These are phyloP conservation scores for Zygaena filipendulae DNA, from an alignment of 2,888 invertebrate species.

Conservation along the genomic window DNA sequence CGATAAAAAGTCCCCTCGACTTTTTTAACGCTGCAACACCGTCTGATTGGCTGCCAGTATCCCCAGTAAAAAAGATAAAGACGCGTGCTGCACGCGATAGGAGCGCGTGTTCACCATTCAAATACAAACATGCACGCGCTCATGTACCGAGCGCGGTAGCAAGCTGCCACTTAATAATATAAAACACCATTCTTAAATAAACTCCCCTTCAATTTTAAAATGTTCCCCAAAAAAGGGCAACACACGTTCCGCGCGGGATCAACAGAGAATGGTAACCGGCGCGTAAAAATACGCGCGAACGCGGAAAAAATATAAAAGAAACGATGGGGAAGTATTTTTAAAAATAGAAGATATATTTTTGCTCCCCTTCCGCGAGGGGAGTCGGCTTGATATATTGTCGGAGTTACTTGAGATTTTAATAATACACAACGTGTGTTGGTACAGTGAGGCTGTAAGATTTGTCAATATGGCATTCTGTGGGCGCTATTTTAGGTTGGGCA, in stretches of 20 bases:
- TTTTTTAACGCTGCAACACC: slow-evolving; percentile 39
- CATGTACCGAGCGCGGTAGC: slow-evolving; percentile 31
- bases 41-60: slow-evolving; percentile 42
- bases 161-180: slow-evolving; percentile 58
- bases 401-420: slow-evolving; percentile 66
- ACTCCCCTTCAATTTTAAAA: slow-evolving; percentile 17
- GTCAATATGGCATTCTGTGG: slow-evolving; percentile 60
- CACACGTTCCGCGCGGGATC: slow-evolving; percentile 20
- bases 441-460: slow-evolving; percentile 63
- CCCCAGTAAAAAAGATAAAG: slow-evolving; percentile 59
- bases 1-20: slow-evolving; percentile 48
- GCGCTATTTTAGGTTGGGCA: slow-evolving; percentile 55
- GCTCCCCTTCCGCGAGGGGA: slow-evolving; percentile 55
- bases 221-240: slow-evolving; percentile 12
- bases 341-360: slow-evolving; percentile 42
- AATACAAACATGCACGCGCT: slow-evolving; percentile 56
- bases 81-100: slow-evolving; percentile 45
- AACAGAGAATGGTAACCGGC: slow-evolving; percentile 26
- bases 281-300: slow-evolving; percentile 48
- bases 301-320: slow-evolving; percentile 62
- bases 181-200: slow-evolving; percentile 37
- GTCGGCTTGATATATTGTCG: slow-evolving; percentile 58
- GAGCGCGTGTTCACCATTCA: slow-evolving; percentile 51
- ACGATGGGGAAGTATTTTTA: slow-evolving; percentile 59
- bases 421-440: slow-evolving; percentile 62